Evolutionary conservation across 2,113 vertebrate species (phyloP).

Genomic region (Stictonetta naevosa): DNA sequence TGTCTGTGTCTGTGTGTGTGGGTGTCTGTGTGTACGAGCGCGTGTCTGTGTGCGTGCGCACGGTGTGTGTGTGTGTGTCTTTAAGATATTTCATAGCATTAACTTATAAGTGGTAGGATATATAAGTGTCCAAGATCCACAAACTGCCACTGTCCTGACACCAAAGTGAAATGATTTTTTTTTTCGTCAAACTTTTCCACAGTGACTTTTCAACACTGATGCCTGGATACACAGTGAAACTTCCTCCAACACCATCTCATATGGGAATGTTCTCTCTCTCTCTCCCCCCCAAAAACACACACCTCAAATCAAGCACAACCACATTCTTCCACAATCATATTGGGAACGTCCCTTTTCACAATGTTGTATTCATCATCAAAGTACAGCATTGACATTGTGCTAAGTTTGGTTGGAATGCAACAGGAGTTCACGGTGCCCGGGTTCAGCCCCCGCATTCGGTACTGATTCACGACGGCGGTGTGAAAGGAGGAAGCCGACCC

Average conservation of each 20-base stretch:
- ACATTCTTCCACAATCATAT: slow-evolving; percentile 99
- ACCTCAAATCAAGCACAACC: slow-evolving; percentile 90
- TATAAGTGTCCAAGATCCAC: slow-evolving; percentile 71
- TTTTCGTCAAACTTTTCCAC: slow-evolving; percentile 51
- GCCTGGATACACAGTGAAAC: slow-evolving; percentile 73
- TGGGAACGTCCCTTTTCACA: slow-evolving; percentile 97
- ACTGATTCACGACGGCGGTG: slow-evolving; percentile 98
- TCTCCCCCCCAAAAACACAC: slow-evolving; percentile 38
- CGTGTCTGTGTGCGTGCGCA: slow-evolving; percentile 37
- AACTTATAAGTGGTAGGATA: slow-evolving; percentile 72
- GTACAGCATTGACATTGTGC: slow-evolving; percentile 99
- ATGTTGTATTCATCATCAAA: slow-evolving; percentile 99
- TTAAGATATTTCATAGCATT: slow-evolving; percentile 72
- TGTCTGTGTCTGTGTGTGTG: slow-evolving; percentile 42
- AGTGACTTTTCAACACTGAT: slow-evolving; percentile 60
- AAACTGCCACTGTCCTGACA: slow-evolving; percentile 73
- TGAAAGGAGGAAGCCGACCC: slow-evolving; percentile 98
- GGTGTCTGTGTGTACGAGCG: slow-evolving; percentile 22
- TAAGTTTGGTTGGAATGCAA: slow-evolving; percentile 99
- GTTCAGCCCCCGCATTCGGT: slow-evolving; percentile 96
- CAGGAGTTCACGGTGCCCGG: slow-evolving; percentile 97
- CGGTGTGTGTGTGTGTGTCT: slow-evolving; percentile 39
- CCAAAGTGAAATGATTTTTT: slow-evolving; percentile 68
- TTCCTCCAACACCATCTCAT: slow-evolving; percentile 67
- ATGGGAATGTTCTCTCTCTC: slow-evolving; percentile 52